phyloP scores from a whole-genome alignment of 2,888 invertebrate species.

The Apamea crenata region DNA sequence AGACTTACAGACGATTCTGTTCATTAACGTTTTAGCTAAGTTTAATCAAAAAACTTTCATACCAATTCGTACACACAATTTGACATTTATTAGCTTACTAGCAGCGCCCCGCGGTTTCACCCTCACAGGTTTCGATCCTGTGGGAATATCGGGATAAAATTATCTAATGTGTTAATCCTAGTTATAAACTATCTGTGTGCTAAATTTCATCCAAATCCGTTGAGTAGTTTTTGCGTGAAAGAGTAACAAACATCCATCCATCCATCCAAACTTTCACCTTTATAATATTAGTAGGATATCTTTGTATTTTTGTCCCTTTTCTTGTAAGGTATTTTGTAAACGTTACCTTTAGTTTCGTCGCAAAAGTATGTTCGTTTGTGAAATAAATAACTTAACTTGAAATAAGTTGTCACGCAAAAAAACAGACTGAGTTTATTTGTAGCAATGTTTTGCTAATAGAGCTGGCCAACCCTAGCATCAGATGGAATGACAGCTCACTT shows the following conservation, averaged over 20 bases:
- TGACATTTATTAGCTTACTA: background rate
- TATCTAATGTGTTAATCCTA: too few relatives aligned
- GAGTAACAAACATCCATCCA: too few relatives aligned
- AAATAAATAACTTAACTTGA: background rate
- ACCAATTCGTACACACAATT: background rate
- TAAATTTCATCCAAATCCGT: too few relatives aligned
- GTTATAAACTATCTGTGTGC: too few relatives aligned
- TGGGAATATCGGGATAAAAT: too few relatives aligned
- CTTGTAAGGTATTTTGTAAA: background rate
- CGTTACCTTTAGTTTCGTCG: background rate
- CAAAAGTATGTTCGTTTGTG: background rate
- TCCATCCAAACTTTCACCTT: too few relatives aligned
- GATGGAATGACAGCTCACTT: background rate
- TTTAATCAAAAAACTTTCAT: background rate
- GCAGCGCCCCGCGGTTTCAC: too few relatives aligned
- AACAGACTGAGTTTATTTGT: background rate
- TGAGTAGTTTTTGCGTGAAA: too few relatives aligned
- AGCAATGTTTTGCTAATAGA: too few relatives aligned
- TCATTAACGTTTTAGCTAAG: background rate
- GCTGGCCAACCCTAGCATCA: background rate
- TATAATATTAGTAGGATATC: too few relatives aligned
- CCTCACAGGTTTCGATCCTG: too few relatives aligned
- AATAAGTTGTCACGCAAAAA: background rate
- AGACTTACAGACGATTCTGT: constrained; percentile 1
- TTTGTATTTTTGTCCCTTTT: background rate